These are phyloP conservation scores for Microlaimidae sp. DNA, from an alignment of 2,888 invertebrate genomes.

Conservation along the genomic window DNA sequence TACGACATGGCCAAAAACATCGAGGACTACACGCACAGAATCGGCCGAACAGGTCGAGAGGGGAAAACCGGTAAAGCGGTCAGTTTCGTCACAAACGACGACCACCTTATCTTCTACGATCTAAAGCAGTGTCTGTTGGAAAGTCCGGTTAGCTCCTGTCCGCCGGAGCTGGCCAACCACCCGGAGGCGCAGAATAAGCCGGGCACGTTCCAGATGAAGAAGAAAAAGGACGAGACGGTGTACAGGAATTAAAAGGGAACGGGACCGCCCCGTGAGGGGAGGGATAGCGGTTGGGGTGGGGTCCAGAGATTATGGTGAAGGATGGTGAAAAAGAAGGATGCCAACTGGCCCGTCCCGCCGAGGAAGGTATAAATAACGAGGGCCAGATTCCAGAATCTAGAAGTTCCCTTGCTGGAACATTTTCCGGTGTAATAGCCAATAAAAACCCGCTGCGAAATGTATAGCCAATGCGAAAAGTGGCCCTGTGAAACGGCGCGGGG, in stretches of 20 bases:
- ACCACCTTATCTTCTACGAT: slow-evolving; percentile 83
- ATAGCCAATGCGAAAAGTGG: too few relatives aligned
- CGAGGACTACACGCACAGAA: slow-evolving; percentile 62
- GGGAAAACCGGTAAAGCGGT: slow-evolving; percentile 92
- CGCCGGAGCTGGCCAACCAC: slow-evolving; percentile 89
- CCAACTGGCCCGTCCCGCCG: too few relatives aligned
- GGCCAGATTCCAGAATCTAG: too few relatives aligned
- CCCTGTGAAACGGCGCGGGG: too few relatives aligned
- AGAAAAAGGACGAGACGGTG: slow-evolving; percentile 80
- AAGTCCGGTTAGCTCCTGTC: slow-evolving; percentile 82
- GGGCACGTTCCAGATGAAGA: slow-evolving; percentile 70
- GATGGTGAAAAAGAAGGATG: too few relatives aligned
- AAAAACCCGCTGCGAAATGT: too few relatives aligned
- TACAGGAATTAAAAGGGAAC: slow-evolving; percentile 42
- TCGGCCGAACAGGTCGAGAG: slow-evolving; percentile 93
- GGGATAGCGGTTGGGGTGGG: too few relatives aligned
- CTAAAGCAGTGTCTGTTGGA: slow-evolving; percentile 71
- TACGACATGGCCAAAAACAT: slow-evolving; percentile 99
- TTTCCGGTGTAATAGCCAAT: too few relatives aligned
- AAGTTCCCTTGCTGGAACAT: too few relatives aligned
- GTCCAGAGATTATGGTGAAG: too few relatives aligned
- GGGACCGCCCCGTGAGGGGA: too few relatives aligned
- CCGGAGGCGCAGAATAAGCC: slow-evolving; percentile 96
- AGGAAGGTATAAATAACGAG: too few relatives aligned
- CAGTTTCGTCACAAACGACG: slow-evolving; percentile 91